Percentiles rank a stretch among this genome's conserved stretches.
These are phyloP conservation scores for Lumbricus terrestris DNA, from an alignment of 2,888 invertebrate species.

Conservation along the genomic window DNA sequence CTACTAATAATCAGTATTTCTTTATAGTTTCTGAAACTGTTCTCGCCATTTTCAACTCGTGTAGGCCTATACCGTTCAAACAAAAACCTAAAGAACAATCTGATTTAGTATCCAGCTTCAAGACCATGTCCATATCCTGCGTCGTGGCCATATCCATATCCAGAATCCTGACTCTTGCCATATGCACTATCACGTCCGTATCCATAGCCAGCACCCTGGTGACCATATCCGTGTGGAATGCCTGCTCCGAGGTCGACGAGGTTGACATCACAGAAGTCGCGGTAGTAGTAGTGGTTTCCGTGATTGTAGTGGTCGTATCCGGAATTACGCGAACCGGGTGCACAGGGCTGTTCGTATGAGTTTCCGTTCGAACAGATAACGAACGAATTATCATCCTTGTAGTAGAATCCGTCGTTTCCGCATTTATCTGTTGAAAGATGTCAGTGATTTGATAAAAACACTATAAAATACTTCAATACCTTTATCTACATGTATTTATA, in stretches of 20 bases:
- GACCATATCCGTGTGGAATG: conserved; percentile 19
- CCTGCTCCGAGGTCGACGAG: conserved; percentile 31
- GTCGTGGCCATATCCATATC: not conserved
- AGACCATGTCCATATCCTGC: not conserved
- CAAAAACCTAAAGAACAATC: no score
- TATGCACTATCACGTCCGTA: not conserved
- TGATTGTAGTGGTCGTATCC: conserved; percentile 27
- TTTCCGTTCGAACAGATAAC: conserved; percentile 33
- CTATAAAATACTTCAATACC: no score
- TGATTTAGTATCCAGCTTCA: not conserved
- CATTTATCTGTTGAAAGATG: conserved; percentile 21
- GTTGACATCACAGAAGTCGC: conserved; percentile 36
- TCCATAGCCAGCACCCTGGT: not conserved
- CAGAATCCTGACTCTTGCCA: not conserved
- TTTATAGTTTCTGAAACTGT: no score
- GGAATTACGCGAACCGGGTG: conserved; percentile 31
- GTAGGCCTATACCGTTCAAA: no score
- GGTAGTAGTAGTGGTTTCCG: conserved; percentile 29
- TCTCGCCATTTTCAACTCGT: no score
- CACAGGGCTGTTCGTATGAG: conserved; percentile 32
- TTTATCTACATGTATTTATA: no score
- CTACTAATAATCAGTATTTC: no score
- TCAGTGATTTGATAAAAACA: no score
- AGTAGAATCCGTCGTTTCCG: conserved; percentile 32
- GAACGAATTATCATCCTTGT: conserved; percentile 25